Evolutionary conservation across 2,888 invertebrate species (phyloP).

Genomic region (Lochmaea capreae): DNA sequence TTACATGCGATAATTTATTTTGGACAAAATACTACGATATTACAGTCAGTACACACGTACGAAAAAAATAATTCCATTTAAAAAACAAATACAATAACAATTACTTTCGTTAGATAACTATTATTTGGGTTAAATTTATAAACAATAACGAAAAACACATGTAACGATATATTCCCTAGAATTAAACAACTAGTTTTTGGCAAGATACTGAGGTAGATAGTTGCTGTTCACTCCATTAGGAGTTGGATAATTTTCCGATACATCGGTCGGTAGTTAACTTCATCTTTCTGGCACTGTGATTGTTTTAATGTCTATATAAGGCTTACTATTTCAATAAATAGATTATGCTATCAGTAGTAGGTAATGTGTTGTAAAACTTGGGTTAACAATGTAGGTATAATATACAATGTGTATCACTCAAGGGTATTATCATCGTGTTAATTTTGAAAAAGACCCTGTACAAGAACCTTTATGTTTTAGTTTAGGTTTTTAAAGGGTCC

Average conservation of each 20-base stretch:
- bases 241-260: constrained; percentile 6
- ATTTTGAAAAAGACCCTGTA: too few species aligned
- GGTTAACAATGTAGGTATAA: not conserved
- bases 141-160: not conserved
- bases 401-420: not conserved
- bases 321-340: not conserved
- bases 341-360: not conserved
- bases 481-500: too few species aligned
- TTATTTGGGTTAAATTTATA: not conserved
- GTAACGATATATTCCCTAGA: not conserved
- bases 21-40: not conserved
- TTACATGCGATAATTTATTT: not conserved
- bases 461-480: too few species aligned
- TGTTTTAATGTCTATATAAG: not conserved
- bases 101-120: not conserved
- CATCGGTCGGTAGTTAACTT: not conserved
- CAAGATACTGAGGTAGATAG: constrained; percentile 14
- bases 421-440: not conserved
- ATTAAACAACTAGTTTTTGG: constrained; percentile 15
- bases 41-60: not conserved
- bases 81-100: not conserved
- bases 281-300: not conserved
- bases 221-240: not conserved
- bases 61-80: not conserved
- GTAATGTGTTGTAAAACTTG: not conserved